Percentiles rank a stretch among this genome's conserved stretches.
These are phyloP conservation scores for Coturnix japonica DNA, from an alignment of 2,113 vertebrate genomes.

Conservation along the genomic window DNA sequence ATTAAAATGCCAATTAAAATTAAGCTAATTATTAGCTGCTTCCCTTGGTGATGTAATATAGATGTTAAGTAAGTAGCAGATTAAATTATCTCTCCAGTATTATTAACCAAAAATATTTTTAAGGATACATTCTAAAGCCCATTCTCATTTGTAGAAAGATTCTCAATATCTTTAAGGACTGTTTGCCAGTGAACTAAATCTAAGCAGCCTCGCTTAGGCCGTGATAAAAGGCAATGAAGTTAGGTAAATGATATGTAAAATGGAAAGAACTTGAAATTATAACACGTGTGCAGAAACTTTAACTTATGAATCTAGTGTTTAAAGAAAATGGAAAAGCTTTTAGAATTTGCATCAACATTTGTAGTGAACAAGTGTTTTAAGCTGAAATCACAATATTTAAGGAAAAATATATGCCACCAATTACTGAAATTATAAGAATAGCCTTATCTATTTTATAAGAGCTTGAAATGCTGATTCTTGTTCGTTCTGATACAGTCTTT, in stretches of 20 bases:
- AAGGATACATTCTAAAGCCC: neutral
- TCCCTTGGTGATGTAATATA: neutral
- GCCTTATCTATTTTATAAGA: neutral
- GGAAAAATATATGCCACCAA: neutral
- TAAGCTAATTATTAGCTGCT: neutral
- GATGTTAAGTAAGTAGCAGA: neutral
- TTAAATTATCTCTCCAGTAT: neutral
- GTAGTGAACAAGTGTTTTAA: neutral
- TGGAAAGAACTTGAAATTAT: neutral
- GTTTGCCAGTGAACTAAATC: neutral
- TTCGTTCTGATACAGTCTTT: neutral
- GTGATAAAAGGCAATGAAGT: neutral
- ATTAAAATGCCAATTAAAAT: neutral
- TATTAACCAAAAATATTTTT: neutral
- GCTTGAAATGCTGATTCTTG: neutral
- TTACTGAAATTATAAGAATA: neutral
- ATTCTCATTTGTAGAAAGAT: neutral
- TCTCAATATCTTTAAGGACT: neutral
- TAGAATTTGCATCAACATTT: neutral
- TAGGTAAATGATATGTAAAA: neutral
- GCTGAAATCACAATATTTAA: neutral
- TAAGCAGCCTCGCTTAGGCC: neutral
- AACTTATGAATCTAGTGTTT: neutral
- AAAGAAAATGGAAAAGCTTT: neutral
- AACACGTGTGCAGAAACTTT: neutral